Evolutionary conservation across 2,888 invertebrate species (phyloP), one percentile per base, ranked within the genome.

Genomic region (Tanypteryx hageni): DNA sequence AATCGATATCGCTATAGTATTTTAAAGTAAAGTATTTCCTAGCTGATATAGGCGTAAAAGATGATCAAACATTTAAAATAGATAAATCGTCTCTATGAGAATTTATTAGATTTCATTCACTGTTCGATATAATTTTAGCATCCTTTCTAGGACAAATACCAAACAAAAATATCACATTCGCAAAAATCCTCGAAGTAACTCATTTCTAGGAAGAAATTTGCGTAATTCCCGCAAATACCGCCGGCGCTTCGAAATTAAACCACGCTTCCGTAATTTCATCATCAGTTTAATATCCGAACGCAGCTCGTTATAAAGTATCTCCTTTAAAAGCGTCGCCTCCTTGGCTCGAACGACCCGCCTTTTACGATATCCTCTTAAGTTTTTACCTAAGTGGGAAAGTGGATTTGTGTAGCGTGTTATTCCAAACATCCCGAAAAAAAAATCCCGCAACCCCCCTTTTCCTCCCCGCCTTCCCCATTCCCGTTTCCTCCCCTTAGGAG

Each of bases 371-470:
- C 16, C 11, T 76, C 18, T 11, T 22, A 76, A 27, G 10, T 11
- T 76, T 76, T 76, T 76, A 27, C 76, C 27, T 22, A 76, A 76
- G 76, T 13, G 76, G 76, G 11, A 27, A 76, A 76, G 76, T 76
- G 27, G 76, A 76, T 76, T 27, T 76, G 76, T 0, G 76, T 76
- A 5, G 44, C 18, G 76, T 76, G 76, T 76, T 76, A 27, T 76
- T 76, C 76, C 76, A 27, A 76, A 27, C 22, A 11, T 27, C 4
- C 76, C 3, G 22, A 10, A 5, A 2, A 61, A 18, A 16, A 61
- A 18, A 61, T 27, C 27, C 22, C 22, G 11, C 76, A 13, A 76
- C 13, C 0, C 76, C 13, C 27, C 27, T 16, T 0, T 11, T 27
- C 22, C 76, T 22, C 10, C 22, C 11, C 22, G 10, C 22, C 76